These are phyloP conservation scores for Thelaira solivaga DNA, from an alignment of 2,888 invertebrate genomes.

Conservation along the genomic window DNA sequence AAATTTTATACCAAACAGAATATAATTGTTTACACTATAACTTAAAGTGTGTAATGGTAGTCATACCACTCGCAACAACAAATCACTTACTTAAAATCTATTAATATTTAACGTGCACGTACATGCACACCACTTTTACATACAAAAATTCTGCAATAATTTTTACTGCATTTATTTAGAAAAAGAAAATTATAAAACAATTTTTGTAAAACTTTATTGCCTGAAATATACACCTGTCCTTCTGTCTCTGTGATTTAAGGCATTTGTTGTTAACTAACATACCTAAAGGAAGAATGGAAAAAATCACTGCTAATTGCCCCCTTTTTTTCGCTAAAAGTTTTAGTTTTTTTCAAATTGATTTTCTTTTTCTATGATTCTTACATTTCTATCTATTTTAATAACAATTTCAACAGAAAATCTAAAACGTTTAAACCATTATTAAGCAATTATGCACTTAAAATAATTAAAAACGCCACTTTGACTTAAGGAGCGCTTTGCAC, in stretches of 20 bases:
- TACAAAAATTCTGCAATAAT: no score
- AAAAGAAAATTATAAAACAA: no score
- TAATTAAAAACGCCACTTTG: slow-evolving; percentile 58
- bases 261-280: no score
- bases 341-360: slow-evolving; percentile 39
- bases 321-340: background rate
- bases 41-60: no score
- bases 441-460: slow-evolving; percentile 61
- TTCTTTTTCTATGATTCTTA: background rate
- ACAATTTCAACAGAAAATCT: background rate
- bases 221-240: background rate
- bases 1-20: no score
- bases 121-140: no score
- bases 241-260: background rate
- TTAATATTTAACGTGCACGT: no score
- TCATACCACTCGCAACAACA: no score
- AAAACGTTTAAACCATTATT: slow-evolving; percentile 48
- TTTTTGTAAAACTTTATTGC: background rate
- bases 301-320: slow-evolving; percentile 23
- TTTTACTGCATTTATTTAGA: no score
- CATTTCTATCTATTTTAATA: background rate
- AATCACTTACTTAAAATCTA: no score
- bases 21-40: no score
- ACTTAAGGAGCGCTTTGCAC: slow-evolving; percentile 24
- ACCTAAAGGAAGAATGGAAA: no score